Base-by-base conservation (phyloP, 2,113 vertebrate genomes). In the Prolemur simus region DNA sequence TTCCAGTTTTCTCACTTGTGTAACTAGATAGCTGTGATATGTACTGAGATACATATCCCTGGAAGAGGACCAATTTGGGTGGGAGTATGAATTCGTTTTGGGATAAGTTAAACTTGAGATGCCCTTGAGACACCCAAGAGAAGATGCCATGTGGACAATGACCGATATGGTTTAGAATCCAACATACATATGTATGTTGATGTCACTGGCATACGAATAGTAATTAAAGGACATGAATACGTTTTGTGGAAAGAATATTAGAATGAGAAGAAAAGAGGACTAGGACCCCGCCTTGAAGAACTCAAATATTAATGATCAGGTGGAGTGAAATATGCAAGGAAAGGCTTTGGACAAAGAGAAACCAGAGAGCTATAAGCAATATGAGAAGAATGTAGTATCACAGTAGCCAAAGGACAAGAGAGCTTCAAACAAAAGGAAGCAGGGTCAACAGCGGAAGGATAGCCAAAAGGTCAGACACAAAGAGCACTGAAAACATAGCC, bases 71-170 rank as follows among this genome's bases (percentile, higher is more conserved):
- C 21, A 78, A 2, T 90, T 80, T 64, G 5, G 69, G 39, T 71
- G 21, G 34, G 18, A 27, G 18, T 71, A 34, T 23, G 25, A 17
- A 49, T 90, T 73, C 25, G 23, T 15, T 66, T 52, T 32, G 54
- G 47, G 52, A 60, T 54, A 94, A 85, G 76, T 81, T 95, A 76
- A 95, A 76, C 49, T 37, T 92, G 64, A 82, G 54, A 94, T 56
- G 9, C 5, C 42, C 20, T 78, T 85, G 32, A 63, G 60, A 76
- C 27, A 92, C 20, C 18, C 47, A 81, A 66, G 39, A 39, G 34
- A 96, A 77, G 29, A 87, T 34, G 7, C 15, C 68, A 39, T 42
- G 8, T 68, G 84, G 8, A 39, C 11, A 87, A 68, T 71, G 60
- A 12, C 52, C 47, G 63, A 18, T 15, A 9, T 34, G 42, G 34